Base-by-base conservation (phyloP, 1,140 invertebrate genomes). In the Parasteatoda tepidariorum region DNA sequence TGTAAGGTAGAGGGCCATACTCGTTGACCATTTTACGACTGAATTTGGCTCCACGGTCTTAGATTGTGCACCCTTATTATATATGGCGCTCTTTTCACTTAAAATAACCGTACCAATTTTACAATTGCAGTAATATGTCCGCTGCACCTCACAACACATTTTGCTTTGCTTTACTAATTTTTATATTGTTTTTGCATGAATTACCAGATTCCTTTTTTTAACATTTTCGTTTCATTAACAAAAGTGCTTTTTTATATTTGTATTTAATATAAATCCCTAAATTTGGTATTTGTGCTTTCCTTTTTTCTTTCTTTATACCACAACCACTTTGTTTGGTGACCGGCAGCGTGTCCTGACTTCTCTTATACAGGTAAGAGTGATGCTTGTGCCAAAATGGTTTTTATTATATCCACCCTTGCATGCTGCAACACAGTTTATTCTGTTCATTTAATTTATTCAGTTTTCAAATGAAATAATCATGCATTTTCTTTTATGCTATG, bases 331-430 rank as follows among this genome's bases (percentile, higher is more conserved):
- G 34, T 84, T 73, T 79, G 82, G 82, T 70, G 67, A 62, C 62
- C 84, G 66, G 48, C 73, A 85, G 85, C 38, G 61, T 86, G 84
- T 70, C 64, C 66, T 68, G 81, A 85, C 67, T 86, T 86, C 83
- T 86, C 85, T 81, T 79, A 85, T 74, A 78, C 84, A 86, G 71
- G 75, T 79, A 81, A 83, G 68, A 30, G 22, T 34, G 55, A 13
- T 30, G 62, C 24, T 61, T 18, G 26, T 61, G 26, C 38, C 41
- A 59, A 22, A 38, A 64, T 64, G 26, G 33, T 68, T 38, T 68
- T 30, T 38, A 68, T 68, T 68, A 38, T 18, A 38, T 22, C 31
- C 33, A 26, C n/a, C 24, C 66, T 22, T 68, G 61, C 66, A 34
- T 68, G 66, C 18, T 38, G n/a, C 31, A n/a, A 30, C n/a, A n/a